Conservation (phyloP, 2,888 invertebrate species). For the Caenorhabditis imperialis region DNA sequence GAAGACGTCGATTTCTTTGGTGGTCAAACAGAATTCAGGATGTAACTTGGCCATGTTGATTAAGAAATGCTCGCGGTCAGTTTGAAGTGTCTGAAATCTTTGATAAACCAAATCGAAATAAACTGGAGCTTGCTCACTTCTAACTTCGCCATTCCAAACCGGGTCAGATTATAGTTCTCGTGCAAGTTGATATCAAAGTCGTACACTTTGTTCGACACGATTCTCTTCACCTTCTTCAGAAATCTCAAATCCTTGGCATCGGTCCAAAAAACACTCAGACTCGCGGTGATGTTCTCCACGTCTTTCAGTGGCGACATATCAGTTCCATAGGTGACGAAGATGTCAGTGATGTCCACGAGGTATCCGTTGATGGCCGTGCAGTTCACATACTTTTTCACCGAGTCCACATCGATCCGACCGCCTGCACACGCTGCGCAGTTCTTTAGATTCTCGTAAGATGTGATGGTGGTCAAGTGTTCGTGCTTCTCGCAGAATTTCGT, state of each 20-base stretch:
- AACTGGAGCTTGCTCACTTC: neutral
- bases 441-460: neutral
- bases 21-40: conserved; percentile 20
- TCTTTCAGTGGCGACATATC: conserved; percentile 12
- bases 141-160: conserved; percentile 1
- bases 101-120: too few relatives aligned
- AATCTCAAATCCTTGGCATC: conserved; percentile 5
- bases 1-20: conserved; percentile 14
- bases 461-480: neutral
- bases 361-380: neutral
- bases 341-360: neutral
- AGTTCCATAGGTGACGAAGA: neutral
- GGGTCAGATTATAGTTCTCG: neutral
- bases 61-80: neutral
- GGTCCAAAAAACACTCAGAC: neutral
- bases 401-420: neutral
- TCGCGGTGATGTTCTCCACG: conserved; percentile 8
- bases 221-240: conserved; percentile 10
- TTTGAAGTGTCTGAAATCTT: conserved; percentile 6
- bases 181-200: neutral
- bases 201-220: neutral
- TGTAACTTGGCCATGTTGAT: conserved; percentile 1
- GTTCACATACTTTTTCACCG: neutral
- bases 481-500: conserved; percentile 4
- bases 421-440: conserved; percentile 17